phyloP scores from a whole-genome alignment of 2,797 vertebrate species.

The Pseudotriccus pelzelni region DNA sequence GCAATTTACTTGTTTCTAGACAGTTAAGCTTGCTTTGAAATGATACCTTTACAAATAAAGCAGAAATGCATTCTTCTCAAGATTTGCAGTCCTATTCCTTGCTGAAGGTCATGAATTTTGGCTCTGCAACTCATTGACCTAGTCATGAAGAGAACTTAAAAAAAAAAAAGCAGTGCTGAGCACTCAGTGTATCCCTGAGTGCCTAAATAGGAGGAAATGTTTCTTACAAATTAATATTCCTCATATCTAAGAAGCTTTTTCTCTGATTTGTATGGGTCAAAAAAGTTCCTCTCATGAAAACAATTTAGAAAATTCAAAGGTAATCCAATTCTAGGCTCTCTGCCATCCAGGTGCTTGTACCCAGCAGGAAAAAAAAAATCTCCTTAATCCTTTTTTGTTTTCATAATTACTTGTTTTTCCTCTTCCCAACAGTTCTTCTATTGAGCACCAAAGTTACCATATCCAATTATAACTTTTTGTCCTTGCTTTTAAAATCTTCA shows the following conservation, averaged over 20 bases:
- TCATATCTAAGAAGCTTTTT: neutral
- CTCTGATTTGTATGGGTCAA: conserved; percentile 25
- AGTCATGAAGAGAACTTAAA: neutral
- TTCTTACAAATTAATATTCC: conserved; percentile 15
- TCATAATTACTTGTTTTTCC: conserved; percentile 54
- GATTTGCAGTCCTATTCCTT: neutral
- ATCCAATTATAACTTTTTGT: conserved; percentile 23
- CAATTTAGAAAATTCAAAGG: conserved; percentile 52
- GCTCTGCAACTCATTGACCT: neutral
- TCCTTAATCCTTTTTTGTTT: conserved; percentile 55
- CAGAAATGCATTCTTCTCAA: neutral
- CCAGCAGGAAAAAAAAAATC: conserved; percentile 29
- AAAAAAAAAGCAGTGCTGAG: neutral
- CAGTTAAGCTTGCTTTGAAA: neutral
- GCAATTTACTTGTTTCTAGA: neutral
- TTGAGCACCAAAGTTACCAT: neutral
- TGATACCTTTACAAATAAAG: neutral
- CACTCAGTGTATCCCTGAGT: neutral
- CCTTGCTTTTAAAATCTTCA: conserved; percentile 23
- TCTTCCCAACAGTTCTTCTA: neutral
- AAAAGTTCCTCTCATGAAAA: conserved; percentile 27
- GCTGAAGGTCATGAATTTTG: neutral
- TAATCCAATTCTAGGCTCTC: conserved; percentile 56
- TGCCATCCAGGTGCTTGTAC: conserved; percentile 61
- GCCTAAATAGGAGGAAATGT: neutral